Conservation (phyloP, 2,888 invertebrate species). For the Melangyna quadrimaculata region DNA sequence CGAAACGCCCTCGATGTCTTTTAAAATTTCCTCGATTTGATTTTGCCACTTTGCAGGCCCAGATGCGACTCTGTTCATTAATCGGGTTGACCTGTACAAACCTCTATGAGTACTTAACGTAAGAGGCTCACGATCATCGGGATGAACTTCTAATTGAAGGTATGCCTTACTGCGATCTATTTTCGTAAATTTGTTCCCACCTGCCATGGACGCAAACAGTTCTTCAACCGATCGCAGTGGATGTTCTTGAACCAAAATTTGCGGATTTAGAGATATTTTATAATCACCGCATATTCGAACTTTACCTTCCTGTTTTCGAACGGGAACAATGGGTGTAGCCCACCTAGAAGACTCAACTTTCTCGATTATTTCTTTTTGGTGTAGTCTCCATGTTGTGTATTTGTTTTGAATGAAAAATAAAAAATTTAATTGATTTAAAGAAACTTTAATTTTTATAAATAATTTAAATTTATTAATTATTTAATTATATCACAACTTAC, state of each 20-base stretch:
- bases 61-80: slow-evolving; percentile 72
- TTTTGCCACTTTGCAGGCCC: slow-evolving; percentile 75
- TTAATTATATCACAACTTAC: too few relatives aligned
- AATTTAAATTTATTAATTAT: too few relatives aligned
- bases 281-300: slow-evolving; percentile 70
- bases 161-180: slow-evolving; percentile 75
- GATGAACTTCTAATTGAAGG: slow-evolving; percentile 75
- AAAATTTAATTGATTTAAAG: too few relatives aligned
- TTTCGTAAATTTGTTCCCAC: slow-evolving; percentile 69
- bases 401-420: too few relatives aligned
- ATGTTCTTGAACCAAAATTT: slow-evolving; percentile 69
- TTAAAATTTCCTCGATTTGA: slow-evolving; percentile 72
- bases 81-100: slow-evolving; percentile 73
- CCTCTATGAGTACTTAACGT: slow-evolving; percentile 76
- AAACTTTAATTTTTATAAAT: too few relatives aligned
- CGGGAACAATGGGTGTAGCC: slow-evolving; percentile 65
- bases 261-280: slow-evolving; percentile 71
- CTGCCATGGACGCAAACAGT: slow-evolving; percentile 70
- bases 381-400: too few relatives aligned
- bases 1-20: slow-evolving; percentile 72
- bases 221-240: slow-evolving; percentile 73
- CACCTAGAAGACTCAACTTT: slow-evolving; percentile 73
- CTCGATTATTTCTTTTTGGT: slow-evolving; percentile 67
- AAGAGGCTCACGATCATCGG: slow-evolving; percentile 73
- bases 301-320: slow-evolving; percentile 43